Evolutionary conservation across 2,888 invertebrate genomes (phyloP).

Genomic region (Cheilosia vulpina): DNA sequence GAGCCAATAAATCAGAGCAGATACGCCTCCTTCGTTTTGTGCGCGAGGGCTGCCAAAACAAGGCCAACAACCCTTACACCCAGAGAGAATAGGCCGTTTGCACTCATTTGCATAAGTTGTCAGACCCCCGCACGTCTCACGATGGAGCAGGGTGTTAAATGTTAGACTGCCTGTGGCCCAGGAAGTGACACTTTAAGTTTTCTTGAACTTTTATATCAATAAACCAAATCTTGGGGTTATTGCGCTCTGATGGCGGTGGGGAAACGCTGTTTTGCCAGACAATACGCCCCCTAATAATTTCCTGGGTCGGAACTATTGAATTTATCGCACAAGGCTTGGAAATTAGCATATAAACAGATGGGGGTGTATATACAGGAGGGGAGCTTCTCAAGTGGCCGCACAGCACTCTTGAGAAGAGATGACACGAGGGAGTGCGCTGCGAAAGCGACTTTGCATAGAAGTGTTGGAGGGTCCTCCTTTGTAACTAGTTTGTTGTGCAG

Average conservation of each 20-base stretch:
- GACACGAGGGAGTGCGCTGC: constrained; percentile 33
- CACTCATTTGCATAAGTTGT: constrained; percentile 50
- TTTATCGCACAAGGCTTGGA: constrained; percentile 22
- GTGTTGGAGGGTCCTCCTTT: constrained; percentile 4
- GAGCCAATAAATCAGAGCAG: constrained; percentile 42
- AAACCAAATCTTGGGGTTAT: constrained; percentile 63
- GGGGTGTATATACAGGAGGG: constrained; percentile 26
- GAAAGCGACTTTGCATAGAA: constrained; percentile 29
- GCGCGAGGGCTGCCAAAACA: constrained; percentile 44
- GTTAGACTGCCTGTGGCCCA: constrained; percentile 10
- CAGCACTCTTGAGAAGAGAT: constrained; percentile 42
- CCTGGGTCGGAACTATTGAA: constrained; percentile 63
- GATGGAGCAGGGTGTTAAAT: too few species aligned
- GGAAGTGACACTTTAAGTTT: constrained; percentile 61
- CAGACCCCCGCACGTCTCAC: neutral
- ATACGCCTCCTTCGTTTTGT: constrained; percentile 31
- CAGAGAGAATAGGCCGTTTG: constrained; percentile 1
- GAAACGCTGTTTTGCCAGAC: constrained; percentile 31
- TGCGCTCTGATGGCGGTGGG: constrained; percentile 14
- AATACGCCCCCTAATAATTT: constrained; percentile 66
- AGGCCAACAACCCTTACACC: constrained; percentile 51
- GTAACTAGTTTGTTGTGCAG: neutral
- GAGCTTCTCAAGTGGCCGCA: constrained; percentile 45
- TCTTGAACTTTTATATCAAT: constrained; percentile 64
- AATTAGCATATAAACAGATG: constrained; percentile 43